A percentile compares a stretch with the other conserved stretches of the same genome.
Evolutionary conservation across 1,140 invertebrate species (phyloP).

Genomic region (Cyrtorhinus lividipennis): DNA sequence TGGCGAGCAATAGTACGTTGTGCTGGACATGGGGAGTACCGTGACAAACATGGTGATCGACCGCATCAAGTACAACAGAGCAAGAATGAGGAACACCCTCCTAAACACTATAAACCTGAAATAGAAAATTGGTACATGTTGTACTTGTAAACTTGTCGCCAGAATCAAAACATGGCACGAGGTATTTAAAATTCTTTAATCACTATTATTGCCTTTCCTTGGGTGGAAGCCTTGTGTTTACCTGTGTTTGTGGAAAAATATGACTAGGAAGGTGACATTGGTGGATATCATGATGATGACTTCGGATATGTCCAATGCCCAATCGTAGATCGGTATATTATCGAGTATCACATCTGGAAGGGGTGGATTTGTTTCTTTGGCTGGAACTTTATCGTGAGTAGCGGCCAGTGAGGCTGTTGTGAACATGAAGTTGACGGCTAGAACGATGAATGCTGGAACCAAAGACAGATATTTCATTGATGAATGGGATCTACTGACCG

Average conservation of each 20-base stretch:
- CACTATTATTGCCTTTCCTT: background rate
- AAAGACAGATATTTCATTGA: too few species aligned
- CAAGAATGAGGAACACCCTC: conserved; percentile 66
- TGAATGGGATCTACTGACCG: too few species aligned
- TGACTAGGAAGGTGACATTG: conserved; percentile 51
- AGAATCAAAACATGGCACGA: too few species aligned
- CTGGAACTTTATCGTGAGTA: conserved; percentile 71
- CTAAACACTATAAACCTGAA: conserved; percentile 67
- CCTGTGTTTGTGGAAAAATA: conserved; percentile 73
- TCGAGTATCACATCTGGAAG: conserved; percentile 70
- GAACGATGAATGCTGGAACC: conserved; percentile 40
- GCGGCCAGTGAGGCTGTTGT: conserved; percentile 58
- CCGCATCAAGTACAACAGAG: conserved; percentile 70
- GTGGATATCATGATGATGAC: conserved; percentile 69
- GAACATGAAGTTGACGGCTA: conserved; percentile 43
- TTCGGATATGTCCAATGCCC: conserved; percentile 71
- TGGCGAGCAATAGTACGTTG: conserved; percentile 68
- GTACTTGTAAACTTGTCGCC: too few species aligned
- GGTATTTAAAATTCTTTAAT: too few species aligned
- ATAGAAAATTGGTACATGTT: too few species aligned
- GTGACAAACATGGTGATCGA: conserved; percentile 81
- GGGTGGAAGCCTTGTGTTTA: too few species aligned
- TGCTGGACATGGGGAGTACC: conserved; percentile 65
- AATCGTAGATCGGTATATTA: conserved; percentile 48
- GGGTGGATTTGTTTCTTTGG: conserved; percentile 48